Conservation (phyloP, 1,140 invertebrate genomes). For the Melipona quadrifasciata region DNA sequence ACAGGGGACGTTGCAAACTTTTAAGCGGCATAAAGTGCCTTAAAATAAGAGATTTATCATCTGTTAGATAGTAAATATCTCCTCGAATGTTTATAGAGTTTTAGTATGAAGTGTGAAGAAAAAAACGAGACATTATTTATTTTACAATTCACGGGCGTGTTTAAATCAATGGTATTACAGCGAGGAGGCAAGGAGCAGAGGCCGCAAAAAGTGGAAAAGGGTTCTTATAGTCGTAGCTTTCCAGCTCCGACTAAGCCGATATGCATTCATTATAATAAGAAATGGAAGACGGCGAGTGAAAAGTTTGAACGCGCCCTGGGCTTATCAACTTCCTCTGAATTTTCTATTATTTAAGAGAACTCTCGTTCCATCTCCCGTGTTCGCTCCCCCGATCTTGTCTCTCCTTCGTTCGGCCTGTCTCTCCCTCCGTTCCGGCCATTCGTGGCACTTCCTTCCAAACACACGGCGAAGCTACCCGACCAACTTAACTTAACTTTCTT, state of each 20-base stretch:
- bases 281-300: slow-evolving; percentile 79
- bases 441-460: slow-evolving; percentile 8
- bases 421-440: slow-evolving; percentile 52
- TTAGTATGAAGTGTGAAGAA: no score
- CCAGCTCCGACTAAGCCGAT: slow-evolving; percentile 80
- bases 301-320: slow-evolving; percentile 78
- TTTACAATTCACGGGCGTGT: not conserved
- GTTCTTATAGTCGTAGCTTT: slow-evolving; percentile 73
- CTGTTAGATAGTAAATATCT: no score
- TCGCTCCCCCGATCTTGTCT: slow-evolving; percentile 41
- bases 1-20: no score
- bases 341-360: slow-evolving; percentile 81
- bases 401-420: slow-evolving; percentile 36
- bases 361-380: slow-evolving; percentile 54
- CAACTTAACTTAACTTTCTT: slow-evolving; percentile 74
- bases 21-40: no score
- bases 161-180: slow-evolving; percentile 11
- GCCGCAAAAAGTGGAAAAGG: slow-evolving; percentile 74
- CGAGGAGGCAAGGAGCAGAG: not conserved
- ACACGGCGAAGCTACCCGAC: slow-evolving; percentile 32
- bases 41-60: no score
- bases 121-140: not conserved
- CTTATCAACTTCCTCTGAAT: slow-evolving; percentile 81
- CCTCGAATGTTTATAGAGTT: no score
- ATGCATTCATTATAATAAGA: slow-evolving; percentile 83